phyloP scores from a whole-genome alignment of 2,113 vertebrate genomes.

The Trichechus manatus region DNA sequence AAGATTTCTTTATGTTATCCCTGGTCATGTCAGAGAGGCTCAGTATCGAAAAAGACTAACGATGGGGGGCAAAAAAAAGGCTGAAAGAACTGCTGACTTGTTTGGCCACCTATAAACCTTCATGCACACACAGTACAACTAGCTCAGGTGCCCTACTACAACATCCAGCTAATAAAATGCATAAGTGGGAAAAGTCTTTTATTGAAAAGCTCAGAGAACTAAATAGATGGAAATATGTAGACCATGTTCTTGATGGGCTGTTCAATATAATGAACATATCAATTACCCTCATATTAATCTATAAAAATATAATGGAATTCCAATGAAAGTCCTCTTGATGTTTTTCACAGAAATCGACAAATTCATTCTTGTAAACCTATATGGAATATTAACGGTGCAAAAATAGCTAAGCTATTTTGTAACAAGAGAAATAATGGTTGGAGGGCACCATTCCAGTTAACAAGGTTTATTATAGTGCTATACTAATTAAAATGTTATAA shows the following conservation, averaged over 20 bases:
- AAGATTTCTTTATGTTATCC: not conserved
- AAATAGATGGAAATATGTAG: not conserved
- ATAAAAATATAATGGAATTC: not conserved
- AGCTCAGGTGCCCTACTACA: not conserved
- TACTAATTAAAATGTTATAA: not conserved
- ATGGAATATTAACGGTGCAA: not conserved
- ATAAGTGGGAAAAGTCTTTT: not conserved
- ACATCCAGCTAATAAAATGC: slow-evolving; percentile 50
- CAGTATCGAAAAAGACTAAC: not conserved
- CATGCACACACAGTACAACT: not conserved
- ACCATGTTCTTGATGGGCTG: not conserved
- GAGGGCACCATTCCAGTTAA: not conserved
- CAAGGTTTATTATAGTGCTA: not conserved
- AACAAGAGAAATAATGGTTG: not conserved
- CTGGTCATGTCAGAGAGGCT: not conserved
- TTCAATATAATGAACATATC: not conserved
- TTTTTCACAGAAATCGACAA: not conserved
- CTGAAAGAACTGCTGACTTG: not conserved
- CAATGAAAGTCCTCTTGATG: not conserved
- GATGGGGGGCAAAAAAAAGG: not conserved
- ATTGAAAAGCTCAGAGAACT: not conserved
- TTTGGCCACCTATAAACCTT: not conserved
- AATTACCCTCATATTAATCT: not conserved
- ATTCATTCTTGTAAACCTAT: not conserved
- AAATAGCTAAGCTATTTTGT: not conserved